Evolutionary conservation across 2,797 vertebrate species (phyloP).

Genomic region (Orientallactaga sibirica): DNA sequence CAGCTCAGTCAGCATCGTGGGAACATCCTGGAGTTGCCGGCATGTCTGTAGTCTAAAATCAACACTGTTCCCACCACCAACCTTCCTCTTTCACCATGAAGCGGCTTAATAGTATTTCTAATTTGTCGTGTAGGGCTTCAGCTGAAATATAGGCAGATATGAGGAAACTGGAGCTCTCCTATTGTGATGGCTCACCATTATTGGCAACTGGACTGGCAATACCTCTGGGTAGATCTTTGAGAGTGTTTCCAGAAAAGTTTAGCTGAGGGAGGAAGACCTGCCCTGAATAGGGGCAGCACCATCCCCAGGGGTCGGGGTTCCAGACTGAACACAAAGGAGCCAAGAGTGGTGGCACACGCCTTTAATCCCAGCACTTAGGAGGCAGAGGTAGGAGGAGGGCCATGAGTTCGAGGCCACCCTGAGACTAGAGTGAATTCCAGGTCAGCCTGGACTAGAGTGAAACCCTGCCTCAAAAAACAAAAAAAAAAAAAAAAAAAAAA

Average conservation of each 20-base stretch:
- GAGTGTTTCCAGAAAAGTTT: not conserved
- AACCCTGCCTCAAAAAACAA: no score
- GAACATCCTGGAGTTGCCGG: slow-evolving; percentile 79
- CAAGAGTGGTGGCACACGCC: no score
- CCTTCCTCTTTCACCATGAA: not conserved
- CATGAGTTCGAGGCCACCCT: no score
- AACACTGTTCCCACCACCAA: slow-evolving; percentile 62
- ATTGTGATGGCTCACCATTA: not conserved
- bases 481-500: no score
- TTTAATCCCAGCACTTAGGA: no score
- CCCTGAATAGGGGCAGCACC: not conserved
- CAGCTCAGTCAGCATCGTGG: slow-evolving; percentile 77
- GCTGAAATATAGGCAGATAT: not conserved
- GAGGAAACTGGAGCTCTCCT: not conserved
- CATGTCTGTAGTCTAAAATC: slow-evolving; percentile 63
- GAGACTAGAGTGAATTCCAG: no score
- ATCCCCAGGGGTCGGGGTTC: not conserved
- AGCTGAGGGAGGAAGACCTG: not conserved
- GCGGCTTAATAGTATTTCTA: slow-evolving; percentile 31
- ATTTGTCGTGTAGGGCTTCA: slow-evolving; percentile 65
- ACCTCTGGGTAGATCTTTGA: not conserved
- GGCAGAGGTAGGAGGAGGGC: no score
- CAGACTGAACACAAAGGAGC: not conserved
- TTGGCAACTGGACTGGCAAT: not conserved
- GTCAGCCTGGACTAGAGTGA: no score